Conservation (phyloP, 2,113 vertebrate genomes). For the Tragelaphus buxtoni region DNA sequence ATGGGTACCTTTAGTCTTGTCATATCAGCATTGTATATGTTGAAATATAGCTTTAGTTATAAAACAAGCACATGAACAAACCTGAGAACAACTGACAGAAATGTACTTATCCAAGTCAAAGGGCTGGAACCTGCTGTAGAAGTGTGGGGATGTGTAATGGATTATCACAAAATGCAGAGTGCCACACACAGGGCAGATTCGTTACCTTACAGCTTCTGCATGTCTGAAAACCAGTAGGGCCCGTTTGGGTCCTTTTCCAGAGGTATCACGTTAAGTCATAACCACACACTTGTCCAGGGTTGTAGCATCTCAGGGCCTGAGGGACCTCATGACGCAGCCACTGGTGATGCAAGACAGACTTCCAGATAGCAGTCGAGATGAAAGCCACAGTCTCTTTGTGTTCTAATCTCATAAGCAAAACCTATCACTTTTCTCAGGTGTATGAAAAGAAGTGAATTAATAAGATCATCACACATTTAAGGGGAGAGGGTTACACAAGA, state of each 20-base stretch:
- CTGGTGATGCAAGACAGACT: too few relatives aligned
- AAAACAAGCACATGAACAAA: neutral
- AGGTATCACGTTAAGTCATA: neutral
- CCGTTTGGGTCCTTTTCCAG: fast-evolving
- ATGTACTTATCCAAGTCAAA: neutral
- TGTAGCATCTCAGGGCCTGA: neutral
- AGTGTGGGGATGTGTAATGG: fast-evolving
- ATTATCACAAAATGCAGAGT: neutral
- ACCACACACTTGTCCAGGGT: neutral
- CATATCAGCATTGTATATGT: neutral
- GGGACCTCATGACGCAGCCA: fast-evolving
- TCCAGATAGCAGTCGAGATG: neutral
- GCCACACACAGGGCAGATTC: fast-evolving
- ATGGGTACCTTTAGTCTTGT: neutral
- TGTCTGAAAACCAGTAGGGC: neutral
- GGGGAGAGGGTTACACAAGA: fast-evolving
- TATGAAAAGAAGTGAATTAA: neutral
- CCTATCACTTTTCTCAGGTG: neutral
- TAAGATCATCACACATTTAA: neutral
- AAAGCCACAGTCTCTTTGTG: fast-evolving
- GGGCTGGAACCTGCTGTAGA: fast-evolving
- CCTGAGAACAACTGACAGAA: neutral
- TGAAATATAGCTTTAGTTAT: neutral
- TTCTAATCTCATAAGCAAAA: neutral
- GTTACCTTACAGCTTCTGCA: fast-evolving